Conservation (phyloP, 2,888 invertebrate species). For the Anthophora plumipes region DNA sequence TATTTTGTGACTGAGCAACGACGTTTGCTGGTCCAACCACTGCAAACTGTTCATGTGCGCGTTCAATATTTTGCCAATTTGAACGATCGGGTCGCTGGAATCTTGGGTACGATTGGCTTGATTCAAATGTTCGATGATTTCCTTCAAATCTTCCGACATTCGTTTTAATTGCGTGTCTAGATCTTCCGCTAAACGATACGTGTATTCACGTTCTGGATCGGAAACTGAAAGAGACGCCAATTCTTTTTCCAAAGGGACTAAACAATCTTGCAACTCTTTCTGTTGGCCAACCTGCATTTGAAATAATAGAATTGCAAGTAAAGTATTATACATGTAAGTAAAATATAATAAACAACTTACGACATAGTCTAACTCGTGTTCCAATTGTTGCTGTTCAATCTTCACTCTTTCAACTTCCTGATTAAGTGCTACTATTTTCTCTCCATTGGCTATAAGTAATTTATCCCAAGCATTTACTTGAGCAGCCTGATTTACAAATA, state of each 20-base stretch:
- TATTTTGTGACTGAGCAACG: conserved; percentile 90
- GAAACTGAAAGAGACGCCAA: conserved; percentile 89
- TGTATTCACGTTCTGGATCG: conserved; percentile 96
- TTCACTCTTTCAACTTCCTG: conserved; percentile 95
- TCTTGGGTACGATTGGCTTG: conserved; percentile 94
- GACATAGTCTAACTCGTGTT: conserved; percentile 97
- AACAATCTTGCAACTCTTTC: conserved; percentile 94
- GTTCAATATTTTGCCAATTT: conserved; percentile 96
- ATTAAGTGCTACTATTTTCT: conserved; percentile 95
- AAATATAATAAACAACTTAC: conserved; percentile 68
- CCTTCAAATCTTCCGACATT: conserved; percentile 97
- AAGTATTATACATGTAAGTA: not conserved
- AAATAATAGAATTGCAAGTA: not conserved
- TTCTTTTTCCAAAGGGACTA: conserved; percentile 94
- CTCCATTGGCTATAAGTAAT: conserved; percentile 94
- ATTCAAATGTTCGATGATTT: conserved; percentile 97
- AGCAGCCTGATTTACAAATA: conserved; percentile 96
- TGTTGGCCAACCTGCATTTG: conserved; percentile 90
- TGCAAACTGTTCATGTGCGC: conserved; percentile 98
- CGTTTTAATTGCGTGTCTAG: conserved; percentile 96
- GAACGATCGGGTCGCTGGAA: conserved; percentile 94
- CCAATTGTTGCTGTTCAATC: conserved; percentile 94
- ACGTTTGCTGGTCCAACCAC: conserved; percentile 95
- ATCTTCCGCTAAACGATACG: conserved; percentile 95
- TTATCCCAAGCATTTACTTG: conserved; percentile 98